These are phyloP conservation scores for Micrastur ruficollis DNA, from an alignment of 2,797 vertebrate species.

Conservation along the genomic window DNA sequence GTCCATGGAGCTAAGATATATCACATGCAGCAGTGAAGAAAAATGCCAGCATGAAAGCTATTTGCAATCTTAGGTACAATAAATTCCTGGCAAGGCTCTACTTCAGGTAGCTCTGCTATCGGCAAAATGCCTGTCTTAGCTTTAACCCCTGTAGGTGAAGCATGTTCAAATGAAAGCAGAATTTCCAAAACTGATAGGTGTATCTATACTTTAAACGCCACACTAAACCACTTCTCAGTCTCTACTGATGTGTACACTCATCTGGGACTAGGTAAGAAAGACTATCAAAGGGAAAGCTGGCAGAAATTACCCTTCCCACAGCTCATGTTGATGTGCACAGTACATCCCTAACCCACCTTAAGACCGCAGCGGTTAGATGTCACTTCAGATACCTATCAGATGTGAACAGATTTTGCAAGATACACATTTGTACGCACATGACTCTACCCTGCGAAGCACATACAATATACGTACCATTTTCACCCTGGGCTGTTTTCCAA, in stretches of 20 bases:
- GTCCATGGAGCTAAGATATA: background rate
- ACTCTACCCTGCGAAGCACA: background rate
- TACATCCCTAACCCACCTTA: background rate
- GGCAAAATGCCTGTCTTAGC: background rate
- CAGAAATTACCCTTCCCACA: fast-evolving
- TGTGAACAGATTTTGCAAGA: background rate
- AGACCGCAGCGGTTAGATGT: background rate
- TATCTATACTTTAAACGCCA: background rate
- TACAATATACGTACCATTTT: fast-evolving
- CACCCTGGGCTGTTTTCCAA: background rate
- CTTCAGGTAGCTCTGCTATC: background rate
- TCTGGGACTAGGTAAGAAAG: background rate
- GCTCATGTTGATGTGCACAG: background rate
- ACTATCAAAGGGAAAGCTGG: background rate
- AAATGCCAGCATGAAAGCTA: background rate
- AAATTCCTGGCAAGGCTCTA: background rate
- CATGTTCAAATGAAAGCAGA: background rate
- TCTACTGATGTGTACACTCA: too few species aligned
- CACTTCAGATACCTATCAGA: background rate
- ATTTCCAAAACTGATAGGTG: background rate
- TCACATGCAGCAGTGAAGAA: background rate
- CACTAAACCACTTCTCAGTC: background rate
- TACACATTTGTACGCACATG: fast-evolving
- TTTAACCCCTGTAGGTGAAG: background rate
- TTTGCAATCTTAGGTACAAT: background rate